phyloP scores from a whole-genome alignment of 2,113 vertebrate genomes.

The Mastomys coucha region DNA sequence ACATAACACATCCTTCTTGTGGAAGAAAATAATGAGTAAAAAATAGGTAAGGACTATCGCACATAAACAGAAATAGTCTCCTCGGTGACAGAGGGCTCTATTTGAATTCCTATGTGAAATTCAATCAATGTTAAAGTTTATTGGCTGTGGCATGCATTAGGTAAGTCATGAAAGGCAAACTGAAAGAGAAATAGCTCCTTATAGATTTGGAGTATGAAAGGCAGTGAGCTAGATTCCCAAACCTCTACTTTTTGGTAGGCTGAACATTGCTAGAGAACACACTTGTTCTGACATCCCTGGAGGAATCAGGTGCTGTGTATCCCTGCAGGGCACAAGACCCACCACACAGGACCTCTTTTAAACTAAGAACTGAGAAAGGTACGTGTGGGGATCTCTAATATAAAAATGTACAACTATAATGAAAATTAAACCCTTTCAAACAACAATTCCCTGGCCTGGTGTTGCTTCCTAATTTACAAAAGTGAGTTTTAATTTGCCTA shows the following conservation, averaged over 20 bases:
- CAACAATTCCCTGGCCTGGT: constrained; percentile 5
- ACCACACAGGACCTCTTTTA: constrained; percentile 65
- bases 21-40: accelerated
- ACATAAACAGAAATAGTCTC: neutral
- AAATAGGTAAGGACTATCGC: neutral
- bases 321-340: constrained; percentile 78
- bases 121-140: neutral
- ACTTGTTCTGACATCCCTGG: constrained; percentile 74
- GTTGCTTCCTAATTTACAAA: constrained; percentile 66
- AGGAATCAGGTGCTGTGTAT: constrained; percentile 72
- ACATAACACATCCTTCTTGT: neutral
- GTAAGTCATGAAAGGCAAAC: neutral
- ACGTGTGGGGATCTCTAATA: constrained; percentile 32
- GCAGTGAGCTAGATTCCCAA: neutral
- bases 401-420: constrained; percentile 53
- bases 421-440: constrained; percentile 46
- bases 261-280: constrained; percentile 74
- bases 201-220: constrained; percentile 59
- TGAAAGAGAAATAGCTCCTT: constrained; percentile 36
- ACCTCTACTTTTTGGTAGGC: constrained; percentile 71
- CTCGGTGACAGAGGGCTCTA: neutral
- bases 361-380: constrained; percentile 49
- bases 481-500: constrained; percentile 66
- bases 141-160: neutral
- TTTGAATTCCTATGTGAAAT: neutral